These are phyloP conservation scores for Amitus sp. DNA, from an alignment of 2,888 invertebrate genomes.

Conservation along the genomic window DNA sequence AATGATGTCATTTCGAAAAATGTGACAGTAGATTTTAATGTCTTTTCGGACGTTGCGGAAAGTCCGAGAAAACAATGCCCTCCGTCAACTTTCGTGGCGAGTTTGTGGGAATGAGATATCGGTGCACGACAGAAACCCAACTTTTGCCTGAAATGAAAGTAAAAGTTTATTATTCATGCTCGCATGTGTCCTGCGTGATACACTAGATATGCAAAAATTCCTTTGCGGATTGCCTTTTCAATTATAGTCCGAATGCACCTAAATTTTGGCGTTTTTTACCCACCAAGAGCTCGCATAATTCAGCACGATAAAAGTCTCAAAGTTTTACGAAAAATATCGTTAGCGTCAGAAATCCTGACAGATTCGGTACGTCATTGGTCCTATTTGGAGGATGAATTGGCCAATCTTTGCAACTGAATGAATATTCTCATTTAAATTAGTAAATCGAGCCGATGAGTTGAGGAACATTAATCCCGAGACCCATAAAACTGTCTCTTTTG, in stretches of 20 bases:
- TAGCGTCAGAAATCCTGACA: background rate
- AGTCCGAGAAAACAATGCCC: background rate
- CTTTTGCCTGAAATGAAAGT: background rate
- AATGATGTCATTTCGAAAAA: too few relatives aligned
- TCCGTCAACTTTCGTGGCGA: background rate
- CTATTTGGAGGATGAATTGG: background rate
- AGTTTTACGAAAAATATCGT: background rate
- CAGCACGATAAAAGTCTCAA: background rate
- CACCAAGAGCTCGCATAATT: background rate
- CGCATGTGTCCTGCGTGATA: background rate
- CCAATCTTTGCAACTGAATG: background rate
- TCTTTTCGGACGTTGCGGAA: too few relatives aligned
- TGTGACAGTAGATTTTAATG: too few relatives aligned
- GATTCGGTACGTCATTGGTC: too few relatives aligned
- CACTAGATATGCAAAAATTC: too few relatives aligned
- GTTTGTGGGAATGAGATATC: background rate
- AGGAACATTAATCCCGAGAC: background rate
- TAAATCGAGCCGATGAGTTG: background rate
- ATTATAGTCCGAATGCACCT: background rate
- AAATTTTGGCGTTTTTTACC: background rate
- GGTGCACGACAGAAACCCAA: background rate
- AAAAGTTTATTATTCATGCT: conserved; percentile 1
- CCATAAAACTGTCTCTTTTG: background rate
- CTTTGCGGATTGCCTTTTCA: background rate
- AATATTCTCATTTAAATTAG: background rate